phyloP scores from a whole-genome alignment of 2,113 vertebrate genomes.

The Anhinga anhinga region DNA sequence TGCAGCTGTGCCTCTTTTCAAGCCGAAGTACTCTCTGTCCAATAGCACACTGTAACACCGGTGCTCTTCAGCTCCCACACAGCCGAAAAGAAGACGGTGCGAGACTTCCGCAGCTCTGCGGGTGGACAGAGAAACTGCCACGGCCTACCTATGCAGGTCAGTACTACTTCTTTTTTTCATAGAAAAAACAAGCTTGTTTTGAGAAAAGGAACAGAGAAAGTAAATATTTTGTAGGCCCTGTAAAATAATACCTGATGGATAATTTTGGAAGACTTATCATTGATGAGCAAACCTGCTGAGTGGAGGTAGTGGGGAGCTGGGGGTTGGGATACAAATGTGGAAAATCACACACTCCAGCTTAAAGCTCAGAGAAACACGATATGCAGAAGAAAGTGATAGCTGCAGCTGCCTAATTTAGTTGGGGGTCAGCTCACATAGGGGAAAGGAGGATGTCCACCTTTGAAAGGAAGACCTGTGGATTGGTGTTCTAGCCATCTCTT shows the following conservation, averaged over 20 bases:
- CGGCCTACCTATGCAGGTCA: fast-evolving
- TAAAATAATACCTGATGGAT: neutral
- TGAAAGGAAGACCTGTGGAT: neutral
- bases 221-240: neutral
- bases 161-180: neutral
- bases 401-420: neutral
- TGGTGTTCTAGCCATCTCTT: neutral
- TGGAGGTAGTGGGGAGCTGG: neutral
- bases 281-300: neutral
- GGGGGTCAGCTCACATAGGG: fast-evolving
- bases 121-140: neutral
- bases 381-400: neutral
- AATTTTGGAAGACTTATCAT: fast-evolving
- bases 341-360: neutral
- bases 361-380: neutral
- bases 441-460: neutral
- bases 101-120: neutral
- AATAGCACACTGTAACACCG: fast-evolving
- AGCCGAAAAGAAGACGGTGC: fast-evolving
- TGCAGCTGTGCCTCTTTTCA: neutral
- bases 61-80: neutral
- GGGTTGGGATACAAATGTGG: neutral
- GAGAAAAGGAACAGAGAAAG: neutral
- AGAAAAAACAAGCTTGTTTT: fast-evolving
- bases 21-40: neutral